phyloP scores from a whole-genome alignment of 2,113 vertebrate species.

The Jacana jacana region DNA sequence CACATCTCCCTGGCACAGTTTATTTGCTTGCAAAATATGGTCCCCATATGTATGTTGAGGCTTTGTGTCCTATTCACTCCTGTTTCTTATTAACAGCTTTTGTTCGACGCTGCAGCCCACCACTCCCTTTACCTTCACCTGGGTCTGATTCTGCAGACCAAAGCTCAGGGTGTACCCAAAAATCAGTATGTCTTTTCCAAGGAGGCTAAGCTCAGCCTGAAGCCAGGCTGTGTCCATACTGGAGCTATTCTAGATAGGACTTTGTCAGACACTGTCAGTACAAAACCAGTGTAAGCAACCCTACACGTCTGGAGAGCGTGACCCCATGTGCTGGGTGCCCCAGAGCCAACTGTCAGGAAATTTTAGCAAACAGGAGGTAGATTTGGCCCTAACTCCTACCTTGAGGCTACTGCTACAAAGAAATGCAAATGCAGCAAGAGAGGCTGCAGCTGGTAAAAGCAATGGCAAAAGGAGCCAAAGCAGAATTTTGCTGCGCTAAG shows the following conservation, averaged over 20 bases:
- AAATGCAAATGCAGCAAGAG: not conserved
- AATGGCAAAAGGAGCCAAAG: not conserved
- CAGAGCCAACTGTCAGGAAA: not conserved
- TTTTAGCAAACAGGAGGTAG: not conserved
- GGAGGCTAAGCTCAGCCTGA: not conserved
- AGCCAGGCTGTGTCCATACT: not conserved
- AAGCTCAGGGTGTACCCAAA: not conserved
- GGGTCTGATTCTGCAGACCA: not conserved
- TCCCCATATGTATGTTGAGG: not conserved
- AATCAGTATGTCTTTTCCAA: not conserved
- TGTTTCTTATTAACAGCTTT: not conserved
- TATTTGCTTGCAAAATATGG: not conserved
- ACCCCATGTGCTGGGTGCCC: not conserved
- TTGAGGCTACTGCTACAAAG: not conserved
- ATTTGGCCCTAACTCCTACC: not conserved
- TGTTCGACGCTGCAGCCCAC: not conserved
- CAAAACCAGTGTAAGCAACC: not conserved
- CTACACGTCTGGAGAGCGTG: fast-evolving
- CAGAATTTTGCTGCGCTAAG: not conserved
- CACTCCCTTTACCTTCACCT: not conserved
- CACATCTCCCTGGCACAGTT: not conserved
- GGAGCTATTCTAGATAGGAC: not conserved
- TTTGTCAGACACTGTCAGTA: not conserved
- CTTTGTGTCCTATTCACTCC: not conserved
- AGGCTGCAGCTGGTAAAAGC: not conserved